Evolutionary conservation across 2,113 vertebrate species (phyloP), one percentile per base, ranked within the genome.

Genomic region (Rissa tridactyla): DNA sequence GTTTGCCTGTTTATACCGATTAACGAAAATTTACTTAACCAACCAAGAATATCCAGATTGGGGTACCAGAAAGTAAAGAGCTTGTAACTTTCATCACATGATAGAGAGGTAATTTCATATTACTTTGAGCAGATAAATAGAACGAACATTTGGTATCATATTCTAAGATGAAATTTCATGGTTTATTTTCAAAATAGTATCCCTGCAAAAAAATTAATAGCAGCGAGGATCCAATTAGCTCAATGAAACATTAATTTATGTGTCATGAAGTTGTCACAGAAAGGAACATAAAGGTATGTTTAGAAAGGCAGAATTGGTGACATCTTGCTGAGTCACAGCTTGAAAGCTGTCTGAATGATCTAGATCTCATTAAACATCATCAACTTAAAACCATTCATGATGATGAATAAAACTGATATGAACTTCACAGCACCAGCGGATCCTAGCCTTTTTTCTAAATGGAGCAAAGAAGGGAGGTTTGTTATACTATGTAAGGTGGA

Each of bases 121-220:
- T 77, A 69, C 38, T 9, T 15, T 44, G n/a, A 42, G 22, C 9
- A 36, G 47, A 32, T 57, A 92, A 75, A 51, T 13, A 27, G 18
- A 46, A 55, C 51, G 52, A 73, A 51, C 11, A 16, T 75, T 62
- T 40, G 44, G 17, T 87, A 62, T 36, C 61, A 18, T 62, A 46
- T 86, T 76, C 79, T 40, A 72, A 95, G 76, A 83, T 91, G 76
- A 83, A 64, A 46, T 47, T 82, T 96, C 71, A 44, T 38, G 55
- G 76, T 94, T 97, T 95, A 97, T 98, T 97, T 97, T 95, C 91
- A 96, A 96, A 95, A 97, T 92, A 97, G n/a, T 51, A 32, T 91
- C 92, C 88, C 85, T 94, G 91, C 47, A 49, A 94, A 96, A 96
- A 96, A 96, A 97, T 91, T 94, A 96, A 91, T 92, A 97, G 83